Conservation (phyloP, 2,888 invertebrate genomes). For the Bombylius discolor region DNA sequence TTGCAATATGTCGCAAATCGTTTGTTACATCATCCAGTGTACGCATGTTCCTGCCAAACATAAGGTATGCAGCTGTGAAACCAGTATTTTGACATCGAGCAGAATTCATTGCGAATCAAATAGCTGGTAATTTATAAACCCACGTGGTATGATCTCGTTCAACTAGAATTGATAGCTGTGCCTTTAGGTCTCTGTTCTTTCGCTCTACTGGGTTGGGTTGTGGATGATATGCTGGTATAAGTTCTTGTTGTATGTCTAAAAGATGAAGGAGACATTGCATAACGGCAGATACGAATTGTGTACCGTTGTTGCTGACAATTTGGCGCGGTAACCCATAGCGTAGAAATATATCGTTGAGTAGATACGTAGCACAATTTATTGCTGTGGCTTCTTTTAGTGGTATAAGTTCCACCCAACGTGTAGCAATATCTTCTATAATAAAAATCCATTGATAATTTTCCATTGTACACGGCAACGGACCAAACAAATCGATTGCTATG, state of each 20-base stretch:
- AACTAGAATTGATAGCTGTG: slow-evolving; percentile 10
- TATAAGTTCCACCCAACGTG: too few relatives aligned
- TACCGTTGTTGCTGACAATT: too few relatives aligned
- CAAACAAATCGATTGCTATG: slow-evolving; percentile 1
- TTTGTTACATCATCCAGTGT: slow-evolving; percentile 17
- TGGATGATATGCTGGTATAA: slow-evolving; percentile 25
- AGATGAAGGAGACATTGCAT: slow-evolving; percentile 22
- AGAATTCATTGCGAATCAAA: slow-evolving; percentile 28
- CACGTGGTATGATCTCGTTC: slow-evolving; percentile 23
- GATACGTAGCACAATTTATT: slow-evolving; percentile 18
- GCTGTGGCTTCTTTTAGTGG: slow-evolving; percentile 21
- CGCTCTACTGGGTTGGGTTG: slow-evolving; percentile 25
- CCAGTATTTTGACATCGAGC: slow-evolving; percentile 17
- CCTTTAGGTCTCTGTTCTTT: slow-evolving; percentile 18
- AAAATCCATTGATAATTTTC: slow-evolving; percentile 18
- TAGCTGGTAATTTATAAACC: slow-evolving; percentile 19
- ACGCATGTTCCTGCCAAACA: slow-evolving; percentile 22
- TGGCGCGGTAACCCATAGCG: slow-evolving; percentile 25
- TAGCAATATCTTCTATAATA: slow-evolving; percentile 20
- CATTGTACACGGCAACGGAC: slow-evolving; percentile 14
- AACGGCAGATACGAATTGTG: too few relatives aligned
- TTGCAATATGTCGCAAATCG: neutral
- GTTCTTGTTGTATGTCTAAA: slow-evolving; percentile 17
- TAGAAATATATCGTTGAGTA: slow-evolving; percentile 25
- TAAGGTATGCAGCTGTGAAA: too few relatives aligned